Evolutionary conservation across 2,797 vertebrate genomes (phyloP).

Genomic region (Bovichtus variegatus): DNA sequence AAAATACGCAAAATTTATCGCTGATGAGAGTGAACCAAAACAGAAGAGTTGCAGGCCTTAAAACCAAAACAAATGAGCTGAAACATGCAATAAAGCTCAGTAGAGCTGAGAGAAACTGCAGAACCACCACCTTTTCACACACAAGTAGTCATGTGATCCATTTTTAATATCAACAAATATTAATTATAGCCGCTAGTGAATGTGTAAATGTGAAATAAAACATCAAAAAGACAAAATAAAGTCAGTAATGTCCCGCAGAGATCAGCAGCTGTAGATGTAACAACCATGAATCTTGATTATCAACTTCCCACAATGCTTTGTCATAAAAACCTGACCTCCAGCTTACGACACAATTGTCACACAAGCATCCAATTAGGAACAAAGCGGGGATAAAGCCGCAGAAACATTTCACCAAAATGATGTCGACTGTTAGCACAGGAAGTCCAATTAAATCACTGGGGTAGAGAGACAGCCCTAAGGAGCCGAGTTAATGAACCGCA

Average conservation of each 20-base stretch:
- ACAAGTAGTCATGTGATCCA: neutral
- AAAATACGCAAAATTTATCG: neutral
- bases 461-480: constrained; percentile 58
- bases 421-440: constrained; percentile 67
- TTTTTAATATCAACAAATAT: neutral
- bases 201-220: neutral
- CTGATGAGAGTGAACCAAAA: neutral
- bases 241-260: neutral
- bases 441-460: constrained; percentile 73
- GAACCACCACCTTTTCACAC: neutral
- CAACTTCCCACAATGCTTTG: constrained; percentile 42
- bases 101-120: neutral
- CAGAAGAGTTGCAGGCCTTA: neutral
- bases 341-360: constrained; percentile 44
- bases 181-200: neutral
- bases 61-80: constrained; percentile 1
- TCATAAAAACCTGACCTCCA: constrained; percentile 45
- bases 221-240: constrained; percentile 8
- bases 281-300: constrained; percentile 34
- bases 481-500: constrained; percentile 73
- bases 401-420: constrained; percentile 65
- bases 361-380: constrained; percentile 68
- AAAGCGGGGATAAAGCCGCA: constrained; percentile 60
- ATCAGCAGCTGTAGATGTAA: constrained; percentile 36
- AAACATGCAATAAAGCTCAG: neutral